A percentile compares a stretch with the other conserved stretches of the same genome.
These are phyloP conservation scores for Tricholaema leucomelas DNA, from an alignment of 2,113 vertebrate genomes.

Conservation along the genomic window DNA sequence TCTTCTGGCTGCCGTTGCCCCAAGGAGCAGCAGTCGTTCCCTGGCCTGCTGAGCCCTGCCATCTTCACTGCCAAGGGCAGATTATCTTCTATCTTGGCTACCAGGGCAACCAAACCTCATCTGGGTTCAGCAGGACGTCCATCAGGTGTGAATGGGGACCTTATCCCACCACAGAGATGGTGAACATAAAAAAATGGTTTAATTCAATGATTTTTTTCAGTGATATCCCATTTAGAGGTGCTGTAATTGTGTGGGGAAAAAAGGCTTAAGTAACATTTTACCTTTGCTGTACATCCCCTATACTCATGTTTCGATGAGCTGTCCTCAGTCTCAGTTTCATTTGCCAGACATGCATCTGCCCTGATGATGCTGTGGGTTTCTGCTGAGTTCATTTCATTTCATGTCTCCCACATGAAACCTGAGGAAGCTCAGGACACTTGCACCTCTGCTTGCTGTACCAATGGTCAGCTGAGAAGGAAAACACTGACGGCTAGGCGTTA, in stretches of 20 bases:
- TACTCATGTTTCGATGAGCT: neutral
- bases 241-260: neutral
- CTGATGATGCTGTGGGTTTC: neutral
- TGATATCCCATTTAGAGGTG: neutral
- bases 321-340: neutral
- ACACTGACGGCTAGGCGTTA: slow-evolving; percentile 30
- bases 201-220: neutral
- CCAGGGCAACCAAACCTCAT: neutral
- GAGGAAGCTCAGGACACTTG: neutral
- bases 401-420: rapidly evolving
- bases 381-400: neutral
- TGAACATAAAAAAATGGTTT: neutral
- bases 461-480: slow-evolving; percentile 10
- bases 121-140: neutral
- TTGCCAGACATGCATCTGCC: neutral
- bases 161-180: neutral
- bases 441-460: neutral
- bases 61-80: neutral
- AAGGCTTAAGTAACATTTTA: neutral
- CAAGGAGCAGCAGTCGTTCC: neutral
- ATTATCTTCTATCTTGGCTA: neutral
- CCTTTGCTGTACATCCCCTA: neutral
- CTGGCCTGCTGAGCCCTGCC: neutral
- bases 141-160: neutral
- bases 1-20: neutral